phyloP scores from a whole-genome alignment of 2,113 vertebrate genomes.

The Leptodactylus fuscus region DNA sequence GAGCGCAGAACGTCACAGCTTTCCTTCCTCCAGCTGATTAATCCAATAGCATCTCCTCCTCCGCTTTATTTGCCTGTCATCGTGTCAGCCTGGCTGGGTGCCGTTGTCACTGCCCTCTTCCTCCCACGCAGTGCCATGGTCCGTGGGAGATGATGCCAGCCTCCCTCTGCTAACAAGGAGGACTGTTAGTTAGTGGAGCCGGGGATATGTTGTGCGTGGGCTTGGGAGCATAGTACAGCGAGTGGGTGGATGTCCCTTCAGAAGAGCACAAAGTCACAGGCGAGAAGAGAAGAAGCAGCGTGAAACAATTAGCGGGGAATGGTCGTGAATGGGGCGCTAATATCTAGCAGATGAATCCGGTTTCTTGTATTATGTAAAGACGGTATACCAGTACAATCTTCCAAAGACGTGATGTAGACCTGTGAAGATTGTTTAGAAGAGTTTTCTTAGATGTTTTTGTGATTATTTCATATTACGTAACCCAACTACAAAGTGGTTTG shows the following conservation, averaged over 20 bases:
- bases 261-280: slow-evolving; percentile 16
- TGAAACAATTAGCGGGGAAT: background rate
- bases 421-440: background rate
- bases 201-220: slow-evolving; percentile 17
- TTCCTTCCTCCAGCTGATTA: slow-evolving; percentile 37
- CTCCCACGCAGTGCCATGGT: slow-evolving; percentile 54
- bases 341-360: background rate
- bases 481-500: too few relatives aligned
- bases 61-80: slow-evolving; percentile 44
- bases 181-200: slow-evolving; percentile 35
- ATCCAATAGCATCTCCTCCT: slow-evolving; percentile 48
- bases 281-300: background rate
- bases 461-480: background rate
- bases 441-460: background rate
- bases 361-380: background rate
- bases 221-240: slow-evolving; percentile 16
- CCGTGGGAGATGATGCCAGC: slow-evolving; percentile 54
- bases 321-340: background rate
- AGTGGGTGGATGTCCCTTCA: slow-evolving; percentile 54
- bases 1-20: background rate
- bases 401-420: background rate
- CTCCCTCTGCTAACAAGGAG: slow-evolving; percentile 51
- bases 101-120: slow-evolving; percentile 41
- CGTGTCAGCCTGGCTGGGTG: slow-evolving; percentile 52
- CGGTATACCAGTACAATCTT: background rate